These are phyloP conservation scores for Falco cherrug DNA, from an alignment of 2,797 vertebrate species.

Conservation along the genomic window DNA sequence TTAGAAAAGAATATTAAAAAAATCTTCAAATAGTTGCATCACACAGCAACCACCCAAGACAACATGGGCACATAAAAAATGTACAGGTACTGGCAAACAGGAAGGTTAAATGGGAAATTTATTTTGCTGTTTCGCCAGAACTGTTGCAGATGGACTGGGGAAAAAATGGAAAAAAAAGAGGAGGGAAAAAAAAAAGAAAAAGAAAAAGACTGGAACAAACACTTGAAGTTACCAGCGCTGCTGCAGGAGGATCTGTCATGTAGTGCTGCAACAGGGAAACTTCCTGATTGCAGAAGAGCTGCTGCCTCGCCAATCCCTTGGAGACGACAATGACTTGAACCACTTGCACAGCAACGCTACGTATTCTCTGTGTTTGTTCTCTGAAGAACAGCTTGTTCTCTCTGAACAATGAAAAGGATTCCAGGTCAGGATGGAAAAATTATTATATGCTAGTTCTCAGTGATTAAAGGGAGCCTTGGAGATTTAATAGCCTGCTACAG, in stretches of 20 bases:
- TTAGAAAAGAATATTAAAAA: neutral
- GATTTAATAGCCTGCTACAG: conserved; percentile 45
- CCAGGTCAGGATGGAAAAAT: conserved; percentile 63
- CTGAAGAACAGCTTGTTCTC: conserved; percentile 60
- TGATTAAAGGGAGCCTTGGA: conserved; percentile 55
- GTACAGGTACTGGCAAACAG: neutral
- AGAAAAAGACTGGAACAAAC: neutral
- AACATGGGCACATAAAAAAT: neutral
- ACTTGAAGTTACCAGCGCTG: neutral
- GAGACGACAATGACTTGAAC: conserved; percentile 34
- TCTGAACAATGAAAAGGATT: conserved; percentile 60
- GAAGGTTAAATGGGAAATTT: neutral
- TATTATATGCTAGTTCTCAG: conserved; percentile 48
- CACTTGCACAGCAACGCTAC: neutral
- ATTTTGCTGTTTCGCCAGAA: conserved; percentile 20
- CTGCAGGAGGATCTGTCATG: neutral
- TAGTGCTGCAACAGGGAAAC: neutral
- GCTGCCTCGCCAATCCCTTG: neutral
- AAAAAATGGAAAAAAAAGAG: rapidly evolving
- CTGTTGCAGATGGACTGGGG: neutral
- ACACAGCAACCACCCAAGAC: neutral
- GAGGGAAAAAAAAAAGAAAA: too few relatives aligned
- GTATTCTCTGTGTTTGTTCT: conserved; percentile 14
- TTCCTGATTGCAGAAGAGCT: neutral
- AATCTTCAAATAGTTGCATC: conserved; percentile 10